A percentile compares a stretch with the other conserved stretches of the same genome.
Evolutionary conservation across 2,113 vertebrate genomes (phyloP).

Genomic region (Numida meleagris): DNA sequence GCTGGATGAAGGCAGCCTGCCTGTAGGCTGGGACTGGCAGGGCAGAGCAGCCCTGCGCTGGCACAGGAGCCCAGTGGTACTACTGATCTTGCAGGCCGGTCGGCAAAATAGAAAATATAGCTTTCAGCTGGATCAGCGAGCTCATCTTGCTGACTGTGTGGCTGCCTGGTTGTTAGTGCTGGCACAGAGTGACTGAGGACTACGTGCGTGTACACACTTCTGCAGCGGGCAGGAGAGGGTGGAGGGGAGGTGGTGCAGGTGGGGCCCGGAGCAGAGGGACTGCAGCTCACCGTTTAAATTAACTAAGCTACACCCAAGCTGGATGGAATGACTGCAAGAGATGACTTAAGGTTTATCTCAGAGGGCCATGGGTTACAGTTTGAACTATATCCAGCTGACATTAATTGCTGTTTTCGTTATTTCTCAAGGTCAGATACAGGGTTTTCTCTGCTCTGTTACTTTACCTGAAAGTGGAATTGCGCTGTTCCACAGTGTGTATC

Average conservation of each 20-base stretch:
- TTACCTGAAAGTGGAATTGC: not conserved
- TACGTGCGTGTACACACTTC: accelerated
- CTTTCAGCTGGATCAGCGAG: not conserved
- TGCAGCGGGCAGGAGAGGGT: not conserved
- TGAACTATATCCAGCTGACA: not conserved
- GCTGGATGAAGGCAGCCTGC: not conserved
- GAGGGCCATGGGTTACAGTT: not conserved
- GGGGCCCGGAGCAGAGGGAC: not conserved
- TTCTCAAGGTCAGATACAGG: not conserved
- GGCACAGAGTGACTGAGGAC: not conserved
- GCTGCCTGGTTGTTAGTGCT: not conserved
- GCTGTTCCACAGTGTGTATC: not conserved
- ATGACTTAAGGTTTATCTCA: not conserved
- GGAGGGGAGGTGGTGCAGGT: not conserved
- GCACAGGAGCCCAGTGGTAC: not conserved
- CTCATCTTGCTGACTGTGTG: not conserved
- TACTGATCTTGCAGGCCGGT: not conserved
- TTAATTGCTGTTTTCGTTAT: not conserved
- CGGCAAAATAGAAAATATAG: not conserved
- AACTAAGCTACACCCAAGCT: not conserved
- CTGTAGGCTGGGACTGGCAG: not conserved
- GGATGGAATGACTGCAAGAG: not conserved
- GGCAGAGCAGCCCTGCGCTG: not conserved
- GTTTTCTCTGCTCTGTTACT: not conserved
- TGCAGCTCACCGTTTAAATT: not conserved